Conservation (phyloP, 2,113 vertebrate species). For the Onychostoma macrolepis region DNA sequence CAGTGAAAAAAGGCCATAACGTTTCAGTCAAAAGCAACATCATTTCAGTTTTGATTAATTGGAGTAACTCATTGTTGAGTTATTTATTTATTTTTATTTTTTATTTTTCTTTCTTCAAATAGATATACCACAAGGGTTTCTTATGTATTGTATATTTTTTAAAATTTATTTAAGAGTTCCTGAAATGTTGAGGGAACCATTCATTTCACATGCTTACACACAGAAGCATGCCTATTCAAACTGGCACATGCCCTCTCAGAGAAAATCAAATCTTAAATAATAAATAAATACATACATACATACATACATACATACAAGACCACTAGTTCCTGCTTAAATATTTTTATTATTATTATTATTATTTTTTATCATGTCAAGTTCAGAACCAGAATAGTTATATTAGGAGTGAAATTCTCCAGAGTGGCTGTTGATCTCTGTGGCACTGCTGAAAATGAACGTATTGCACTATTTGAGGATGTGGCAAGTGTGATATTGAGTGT, state of each 20-base stretch:
- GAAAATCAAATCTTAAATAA: background rate
- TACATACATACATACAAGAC: background rate
- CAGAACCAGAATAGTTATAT: background rate
- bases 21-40: constrained; percentile 4
- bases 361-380: too few relatives aligned
- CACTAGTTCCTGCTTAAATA: background rate
- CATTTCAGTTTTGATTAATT: background rate
- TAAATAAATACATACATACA: background rate
- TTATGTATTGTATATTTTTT: too few relatives aligned
- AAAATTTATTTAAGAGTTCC: too few relatives aligned
- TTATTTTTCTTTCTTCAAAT: background rate
- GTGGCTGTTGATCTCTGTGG: constrained; percentile 6
- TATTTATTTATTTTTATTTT: too few relatives aligned
- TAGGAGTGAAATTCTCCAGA: background rate
- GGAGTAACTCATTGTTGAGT: too few relatives aligned
- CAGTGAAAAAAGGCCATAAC: background rate
- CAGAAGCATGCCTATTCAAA: background rate
- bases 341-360: too few relatives aligned
- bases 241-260: background rate
- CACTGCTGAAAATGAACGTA: background rate
- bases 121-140: background rate
- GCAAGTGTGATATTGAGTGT: background rate
- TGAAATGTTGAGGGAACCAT: background rate
- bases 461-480: background rate
- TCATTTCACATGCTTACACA: background rate